These are phyloP conservation scores for Bradypodion ventrale DNA, from an alignment of 2,797 vertebrate genomes.

Conservation along the genomic window DNA sequence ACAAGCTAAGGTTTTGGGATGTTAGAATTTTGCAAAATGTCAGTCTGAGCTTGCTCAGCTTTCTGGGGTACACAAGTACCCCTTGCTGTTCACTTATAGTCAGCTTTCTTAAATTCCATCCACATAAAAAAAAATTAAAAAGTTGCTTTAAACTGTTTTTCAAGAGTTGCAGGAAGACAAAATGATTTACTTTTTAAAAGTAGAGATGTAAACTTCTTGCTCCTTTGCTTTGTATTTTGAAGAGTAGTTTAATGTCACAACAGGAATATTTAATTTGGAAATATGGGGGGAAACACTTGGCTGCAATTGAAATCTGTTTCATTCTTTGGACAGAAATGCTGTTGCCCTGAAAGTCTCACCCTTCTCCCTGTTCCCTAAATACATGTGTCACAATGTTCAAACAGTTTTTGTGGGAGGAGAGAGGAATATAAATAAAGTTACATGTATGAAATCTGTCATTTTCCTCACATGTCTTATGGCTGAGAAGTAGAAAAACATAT, in stretches of 20 bases:
- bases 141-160: constrained; percentile 24
- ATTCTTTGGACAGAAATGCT: constrained; percentile 30
- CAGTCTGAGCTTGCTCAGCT: constrained; percentile 46
- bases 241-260: constrained; percentile 23
- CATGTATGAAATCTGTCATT: neutral
- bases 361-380: constrained; percentile 2
- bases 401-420: neutral
- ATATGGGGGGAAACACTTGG: constrained; percentile 30
- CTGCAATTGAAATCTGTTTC: constrained; percentile 44
- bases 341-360: neutral
- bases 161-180: constrained; percentile 58
- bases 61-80: constrained; percentile 53
- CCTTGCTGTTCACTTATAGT: constrained; percentile 48
- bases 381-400: neutral
- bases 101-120: constrained; percentile 61
- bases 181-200: constrained; percentile 55
- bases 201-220: constrained; percentile 52
- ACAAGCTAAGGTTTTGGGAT: constrained; percentile 9
- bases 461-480: neutral
- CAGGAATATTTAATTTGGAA: constrained; percentile 37
- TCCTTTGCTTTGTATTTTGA: constrained; percentile 49
- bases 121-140: constrained; percentile 47
- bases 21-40: neutral
- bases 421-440: neutral
- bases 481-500: neutral